Percentiles rank a stretch among this genome's conserved stretches.
Conservation (phyloP, 2,888 invertebrate genomes). For the Camponotus fellah region DNA sequence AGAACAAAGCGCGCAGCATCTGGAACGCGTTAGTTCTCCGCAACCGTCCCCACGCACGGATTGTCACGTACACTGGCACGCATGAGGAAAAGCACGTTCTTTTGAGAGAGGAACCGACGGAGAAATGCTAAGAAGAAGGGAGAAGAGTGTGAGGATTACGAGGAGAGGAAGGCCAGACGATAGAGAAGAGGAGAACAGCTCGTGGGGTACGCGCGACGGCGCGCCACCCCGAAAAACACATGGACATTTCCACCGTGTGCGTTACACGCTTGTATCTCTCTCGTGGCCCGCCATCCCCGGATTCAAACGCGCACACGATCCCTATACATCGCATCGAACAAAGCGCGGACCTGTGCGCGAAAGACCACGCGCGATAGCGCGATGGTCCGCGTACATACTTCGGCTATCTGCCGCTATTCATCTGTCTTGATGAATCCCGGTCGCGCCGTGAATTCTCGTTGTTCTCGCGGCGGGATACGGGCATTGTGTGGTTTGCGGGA, state of each 20-base stretch:
- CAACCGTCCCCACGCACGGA: constrained; percentile 67
- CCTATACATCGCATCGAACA: constrained; percentile 79
- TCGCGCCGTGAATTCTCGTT: constrained; percentile 37
- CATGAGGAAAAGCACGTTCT: constrained; percentile 39
- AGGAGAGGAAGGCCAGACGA: constrained; percentile 42
- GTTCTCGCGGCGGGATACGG: constrained; percentile 49
- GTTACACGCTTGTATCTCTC: constrained; percentile 68
- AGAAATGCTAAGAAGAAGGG: constrained; percentile 17
- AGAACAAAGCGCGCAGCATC: constrained; percentile 84
- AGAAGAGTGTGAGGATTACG: constrained; percentile 20
- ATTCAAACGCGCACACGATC: constrained; percentile 74
- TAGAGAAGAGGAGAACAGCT: constrained; percentile 59
- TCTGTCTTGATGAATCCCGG: constrained; percentile 61
- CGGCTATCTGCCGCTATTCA: constrained; percentile 75
- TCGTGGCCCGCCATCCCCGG: constrained; percentile 55
- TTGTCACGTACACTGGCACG: constrained; percentile 31
- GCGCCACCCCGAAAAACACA: constrained; percentile 57
- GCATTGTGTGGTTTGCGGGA: constrained; percentile 54
- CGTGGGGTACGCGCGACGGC: constrained; percentile 55
- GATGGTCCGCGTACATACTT: constrained; percentile 65
- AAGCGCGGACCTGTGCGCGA: constrained; percentile 73
- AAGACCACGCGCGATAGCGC: constrained; percentile 68
- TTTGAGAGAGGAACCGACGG: constrained; percentile 32
- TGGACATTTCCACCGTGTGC: constrained; percentile 69
- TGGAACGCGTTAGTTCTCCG: constrained; percentile 84